Base-by-base conservation (phyloP, 2,888 invertebrate species). In the Hyposoter dolosus region DNA sequence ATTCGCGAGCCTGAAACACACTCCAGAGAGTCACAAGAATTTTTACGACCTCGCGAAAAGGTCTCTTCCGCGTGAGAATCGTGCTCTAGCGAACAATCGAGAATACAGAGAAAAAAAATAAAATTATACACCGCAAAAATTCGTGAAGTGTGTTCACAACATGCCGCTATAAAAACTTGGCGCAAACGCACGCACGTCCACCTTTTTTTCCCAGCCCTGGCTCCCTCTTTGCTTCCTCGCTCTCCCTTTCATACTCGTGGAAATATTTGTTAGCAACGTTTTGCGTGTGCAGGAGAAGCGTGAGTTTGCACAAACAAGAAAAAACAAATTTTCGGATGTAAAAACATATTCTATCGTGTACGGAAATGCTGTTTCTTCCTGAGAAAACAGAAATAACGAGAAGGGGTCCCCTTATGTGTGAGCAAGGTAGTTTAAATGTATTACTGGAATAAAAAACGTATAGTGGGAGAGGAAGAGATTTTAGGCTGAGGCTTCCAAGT, bases 311-410 rank as follows among this genome's bases (percentile, higher is more conserved):
- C 40, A 47, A 72, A 65, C 53, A 40, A 72, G 50, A 32, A 50
- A 66, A 56, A 28, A 63, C 56, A 83, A 47, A 75, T 74, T 75
- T 35, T 40, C 63, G 47, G 35, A 72, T 17, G n/a, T 12, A 9
- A 35, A 40, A 66, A 79, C 9, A 35, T 50, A 60, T 72, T 40
- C 45, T 63, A 17, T 53, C 56, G 35, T 74, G 56, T 19, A 23
- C 43, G 15, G 19, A 32, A 60, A 66, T 32, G n/a, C 43, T 69
- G 76, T 53, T 71, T 65, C 28, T 71, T 53, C 71, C 5, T 60
- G 63, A 66, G 47, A 74, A 71, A 28, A 43, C 60, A 84, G 53
- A 74, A 69, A 69, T 78, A 82, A 78, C 77, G 74, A 45, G 60
- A 45, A 17, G 32, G 60, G 12, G 0, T 15, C n/a, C 50, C 12